phyloP scores from a whole-genome alignment of 2,888 invertebrate genomes.

The Platynereis dumerilii region DNA sequence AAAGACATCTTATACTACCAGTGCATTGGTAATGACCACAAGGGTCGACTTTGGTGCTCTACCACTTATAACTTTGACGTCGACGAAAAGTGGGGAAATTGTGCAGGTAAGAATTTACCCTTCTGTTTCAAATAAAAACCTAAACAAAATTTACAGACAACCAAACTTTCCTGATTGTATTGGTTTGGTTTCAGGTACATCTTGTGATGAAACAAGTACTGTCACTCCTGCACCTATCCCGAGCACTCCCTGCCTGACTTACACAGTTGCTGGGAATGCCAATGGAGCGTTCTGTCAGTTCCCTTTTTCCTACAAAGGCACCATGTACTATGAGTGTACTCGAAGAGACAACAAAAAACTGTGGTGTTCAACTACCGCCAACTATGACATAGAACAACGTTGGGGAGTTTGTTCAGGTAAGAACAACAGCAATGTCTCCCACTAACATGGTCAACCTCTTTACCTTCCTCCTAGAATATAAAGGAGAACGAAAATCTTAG shows the following conservation, averaged over 20 bases:
- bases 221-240: no score
- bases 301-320: slow-evolving; percentile 19
- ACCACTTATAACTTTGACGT: slow-evolving; percentile 20
- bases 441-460: no score
- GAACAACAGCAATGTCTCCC: no score
- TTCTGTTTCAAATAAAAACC: neutral
- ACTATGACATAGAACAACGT: slow-evolving; percentile 18
- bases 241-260: no score
- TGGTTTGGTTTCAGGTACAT: no score
- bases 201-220: no score
- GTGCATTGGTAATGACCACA: slow-evolving; percentile 7
- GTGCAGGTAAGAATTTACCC: slow-evolving; percentile 1
- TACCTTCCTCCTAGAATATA: no score
- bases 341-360: neutral
- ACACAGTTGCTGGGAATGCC: slow-evolving; percentile 15
- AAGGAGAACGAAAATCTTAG: no score
- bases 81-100: slow-evolving; percentile 15
- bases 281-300: slow-evolving; percentile 15
- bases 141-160: no score
- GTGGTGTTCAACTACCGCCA: slow-evolving; percentile 22
- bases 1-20: neutral
- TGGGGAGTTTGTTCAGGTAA: slow-evolving; percentile 16
- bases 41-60: slow-evolving; percentile 17
- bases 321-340: slow-evolving; percentile 3
- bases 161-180: no score